phyloP scores from a whole-genome alignment of 2,113 vertebrate species.

The Meleagris gallopavo region DNA sequence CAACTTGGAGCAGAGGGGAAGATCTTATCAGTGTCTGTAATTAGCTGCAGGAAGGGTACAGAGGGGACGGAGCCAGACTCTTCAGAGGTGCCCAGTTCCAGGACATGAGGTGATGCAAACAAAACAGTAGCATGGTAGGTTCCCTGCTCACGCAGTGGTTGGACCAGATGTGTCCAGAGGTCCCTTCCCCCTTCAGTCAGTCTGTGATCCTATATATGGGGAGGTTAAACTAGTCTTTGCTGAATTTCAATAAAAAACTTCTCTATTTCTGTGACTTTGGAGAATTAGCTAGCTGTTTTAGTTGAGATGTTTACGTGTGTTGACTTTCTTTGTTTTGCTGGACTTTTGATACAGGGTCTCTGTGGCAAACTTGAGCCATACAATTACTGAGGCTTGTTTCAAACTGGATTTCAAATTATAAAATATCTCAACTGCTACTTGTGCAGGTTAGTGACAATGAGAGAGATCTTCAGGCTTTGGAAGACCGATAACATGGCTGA shows the following conservation, averaged over 20 bases:
- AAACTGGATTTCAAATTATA: not conserved
- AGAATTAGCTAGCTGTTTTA: not conserved
- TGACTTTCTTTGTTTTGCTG: not conserved
- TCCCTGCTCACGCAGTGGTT: not conserved
- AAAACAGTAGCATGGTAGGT: not conserved
- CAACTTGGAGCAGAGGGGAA: not conserved
- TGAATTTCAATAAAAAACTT: not conserved
- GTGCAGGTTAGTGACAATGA: not conserved
- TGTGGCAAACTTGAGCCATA: not conserved
- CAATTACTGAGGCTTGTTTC: not conserved
- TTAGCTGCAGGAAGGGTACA: not conserved
- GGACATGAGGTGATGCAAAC: not conserved
- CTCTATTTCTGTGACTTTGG: not conserved
- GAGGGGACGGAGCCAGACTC: not conserved
- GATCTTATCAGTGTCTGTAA: not conserved
- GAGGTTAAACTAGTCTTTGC: not conserved
- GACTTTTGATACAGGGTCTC: not conserved
- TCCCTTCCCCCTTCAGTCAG: not conserved
- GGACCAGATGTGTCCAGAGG: not conserved
- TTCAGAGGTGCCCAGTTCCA: not conserved
- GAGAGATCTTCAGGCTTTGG: not conserved
- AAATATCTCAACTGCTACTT: not conserved
- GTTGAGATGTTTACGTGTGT: not conserved
- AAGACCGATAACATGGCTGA: not conserved
- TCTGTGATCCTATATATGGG: not conserved